These are phyloP conservation scores for Brachionus paranguensis DNA, from an alignment of 1,140 invertebrate species.

Conservation along the genomic window DNA sequence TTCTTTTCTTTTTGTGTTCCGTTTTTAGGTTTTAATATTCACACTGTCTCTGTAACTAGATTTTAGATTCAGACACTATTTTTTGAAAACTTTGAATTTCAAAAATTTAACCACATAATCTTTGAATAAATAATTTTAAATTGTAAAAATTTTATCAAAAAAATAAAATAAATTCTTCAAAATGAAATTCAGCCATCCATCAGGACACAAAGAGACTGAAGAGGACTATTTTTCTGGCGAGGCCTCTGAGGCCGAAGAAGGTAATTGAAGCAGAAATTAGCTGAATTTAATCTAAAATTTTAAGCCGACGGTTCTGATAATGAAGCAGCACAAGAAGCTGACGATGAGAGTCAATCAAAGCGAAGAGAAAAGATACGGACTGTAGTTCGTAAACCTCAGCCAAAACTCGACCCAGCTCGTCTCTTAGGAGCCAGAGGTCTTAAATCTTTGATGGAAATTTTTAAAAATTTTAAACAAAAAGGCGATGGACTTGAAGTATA, in stretches of 20 bases:
- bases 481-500: conserved; percentile 71
- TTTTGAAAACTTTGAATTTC: not conserved
- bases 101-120: not conserved
- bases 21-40: no score
- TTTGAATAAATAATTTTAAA: no score
- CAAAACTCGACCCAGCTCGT: conserved; percentile 66
- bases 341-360: conserved; percentile 43
- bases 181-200: conserved; percentile 22
- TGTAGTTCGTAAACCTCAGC: conserved; percentile 63
- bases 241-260: conserved; percentile 10
- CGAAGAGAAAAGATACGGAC: conserved; percentile 53
- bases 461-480: conserved; percentile 73
- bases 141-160: not conserved
- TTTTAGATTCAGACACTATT: not conserved
- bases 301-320: not conserved
- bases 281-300: not conserved
- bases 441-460: conserved; percentile 68
- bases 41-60: no score
- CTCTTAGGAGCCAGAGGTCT: conserved; percentile 72
- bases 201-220: not conserved
- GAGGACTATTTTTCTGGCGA: conserved; percentile 1
- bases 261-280: not conserved
- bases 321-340: not conserved
- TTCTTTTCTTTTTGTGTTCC: no score
- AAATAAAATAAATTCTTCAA: not conserved